A percentile compares a stretch with the other conserved stretches of the same genome.
phyloP scores from a whole-genome alignment of 2,797 vertebrate species.

The Arctocebus calabarensis region DNA sequence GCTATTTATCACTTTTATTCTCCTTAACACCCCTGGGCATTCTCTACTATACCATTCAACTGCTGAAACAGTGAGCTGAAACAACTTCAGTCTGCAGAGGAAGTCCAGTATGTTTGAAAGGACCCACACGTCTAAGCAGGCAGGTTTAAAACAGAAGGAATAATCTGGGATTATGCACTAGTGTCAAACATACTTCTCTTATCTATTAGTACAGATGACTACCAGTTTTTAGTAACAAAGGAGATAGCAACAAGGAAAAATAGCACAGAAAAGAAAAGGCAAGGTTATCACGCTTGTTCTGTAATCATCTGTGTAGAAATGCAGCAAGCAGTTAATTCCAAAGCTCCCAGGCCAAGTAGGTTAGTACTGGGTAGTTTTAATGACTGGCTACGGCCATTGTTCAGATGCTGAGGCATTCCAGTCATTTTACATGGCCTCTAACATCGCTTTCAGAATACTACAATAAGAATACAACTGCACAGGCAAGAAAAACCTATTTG shows the following conservation, averaged over 20 bases:
- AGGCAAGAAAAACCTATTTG: background rate
- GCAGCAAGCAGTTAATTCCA: slow-evolving; percentile 5
- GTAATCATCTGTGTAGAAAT: background rate
- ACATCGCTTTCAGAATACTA: slow-evolving; percentile 33
- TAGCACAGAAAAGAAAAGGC: slow-evolving; percentile 27
- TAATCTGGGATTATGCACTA: background rate
- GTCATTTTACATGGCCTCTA: slow-evolving; percentile 40
- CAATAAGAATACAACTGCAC: background rate
- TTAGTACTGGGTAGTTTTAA: slow-evolving; percentile 9
- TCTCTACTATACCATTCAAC: background rate
- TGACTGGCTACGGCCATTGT: background rate
- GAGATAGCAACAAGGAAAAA: background rate
- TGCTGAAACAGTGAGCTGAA: background rate
- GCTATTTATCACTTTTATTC: background rate
- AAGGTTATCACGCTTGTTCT: background rate
- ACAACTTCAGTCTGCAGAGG: background rate
- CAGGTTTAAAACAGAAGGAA: background rate
- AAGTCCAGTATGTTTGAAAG: background rate
- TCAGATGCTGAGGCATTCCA: slow-evolving; percentile 32
- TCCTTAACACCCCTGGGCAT: background rate
- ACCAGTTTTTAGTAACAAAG: slow-evolving; percentile 14
- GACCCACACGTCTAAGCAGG: background rate
- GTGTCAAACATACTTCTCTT: background rate
- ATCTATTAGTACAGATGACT: background rate
- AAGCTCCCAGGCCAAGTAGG: background rate